These are phyloP conservation scores for Cladopsammia gracilis DNA, from an alignment of 64 coral and sea anemone genomes.

Conservation along the genomic window DNA sequence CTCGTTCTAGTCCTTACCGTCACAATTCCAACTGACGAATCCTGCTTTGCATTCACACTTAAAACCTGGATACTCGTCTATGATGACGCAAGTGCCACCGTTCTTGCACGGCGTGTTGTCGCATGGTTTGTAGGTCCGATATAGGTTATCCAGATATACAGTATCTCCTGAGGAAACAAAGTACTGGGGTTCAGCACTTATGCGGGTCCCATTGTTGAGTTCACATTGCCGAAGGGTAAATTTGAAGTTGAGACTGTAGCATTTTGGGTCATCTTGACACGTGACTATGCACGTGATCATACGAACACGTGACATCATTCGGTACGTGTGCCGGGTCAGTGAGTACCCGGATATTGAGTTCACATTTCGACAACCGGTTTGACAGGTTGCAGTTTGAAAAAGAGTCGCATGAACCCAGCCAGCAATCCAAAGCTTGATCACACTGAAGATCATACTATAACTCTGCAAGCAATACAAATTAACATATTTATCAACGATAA, in stretches of 20 bases:
- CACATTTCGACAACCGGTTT: constrained; percentile 47
- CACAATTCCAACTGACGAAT: constrained; percentile 22
- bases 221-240: constrained; percentile 41
- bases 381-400: neutral
- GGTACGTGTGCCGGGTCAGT: constrained; percentile 43
- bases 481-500: too few relatives aligned
- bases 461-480: too few relatives aligned
- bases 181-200: constrained; percentile 26
- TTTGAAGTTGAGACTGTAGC: constrained; percentile 81
- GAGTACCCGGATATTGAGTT: constrained; percentile 73
- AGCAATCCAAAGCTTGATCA: neutral
- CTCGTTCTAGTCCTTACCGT: constrained; percentile 34
- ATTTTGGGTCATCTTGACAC: constrained; percentile 75
- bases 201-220: constrained; percentile 34
- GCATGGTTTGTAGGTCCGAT: constrained; percentile 39
- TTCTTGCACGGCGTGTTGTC: constrained; percentile 42
- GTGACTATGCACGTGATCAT: constrained; percentile 54
- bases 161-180: constrained; percentile 7
- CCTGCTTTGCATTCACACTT: constrained; percentile 43
- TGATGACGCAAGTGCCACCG: constrained; percentile 17
- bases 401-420: neutral
- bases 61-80: constrained; percentile 31
- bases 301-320: constrained; percentile 26
- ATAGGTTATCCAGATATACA: constrained; percentile 54
- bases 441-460: too few relatives aligned